Base-by-base conservation (phyloP, 1,140 invertebrate genomes). In the Apis laboriosa region DNA sequence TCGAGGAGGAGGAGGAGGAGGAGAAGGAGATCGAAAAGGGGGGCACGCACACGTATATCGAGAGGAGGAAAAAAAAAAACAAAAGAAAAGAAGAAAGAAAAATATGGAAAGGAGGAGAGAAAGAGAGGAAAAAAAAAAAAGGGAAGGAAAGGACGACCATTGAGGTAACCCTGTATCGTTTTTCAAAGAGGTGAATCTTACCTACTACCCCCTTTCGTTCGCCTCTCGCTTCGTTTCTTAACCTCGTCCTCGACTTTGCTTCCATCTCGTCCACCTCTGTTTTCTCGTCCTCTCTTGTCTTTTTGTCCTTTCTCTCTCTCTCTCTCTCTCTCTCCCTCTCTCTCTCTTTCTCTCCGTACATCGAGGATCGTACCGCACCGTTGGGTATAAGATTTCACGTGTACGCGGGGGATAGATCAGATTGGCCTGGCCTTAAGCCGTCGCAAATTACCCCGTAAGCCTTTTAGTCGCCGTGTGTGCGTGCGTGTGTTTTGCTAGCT, bases 361-460 rank as follows among this genome's bases (percentile, higher is more conserved):
- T 43, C 84, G 83, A 89, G 82, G 75, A 90, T 85, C 78, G 85
- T 85, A 87, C 66, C 77, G 72, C 74, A 76, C 80, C 58, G 81
- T 70, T 53, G 71, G 87, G 90, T 93, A 91, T 92, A 93, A 92
- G 89, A 93, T 93, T 93, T 93, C 92, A 92, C 87, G 86, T 86
- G 83, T 88, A 90, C 84, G 78, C 88, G 86, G 79, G 86, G 83
- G 84, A 90, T 88, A 86, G 91, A 92, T 92, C 90, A 91, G 91
- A 92, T 92, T 92, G 92, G 91, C 83, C 89, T 82, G 87, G 90
- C 89, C 88, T 91, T 93, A 93, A 94, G 90, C 92, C 92, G 90
- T 88, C 87, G 90, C 90, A 92, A 91, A 92, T 93, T 92, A 91
- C 90, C 90, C 88, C 88, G 89, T 93, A 93, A 93, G 93, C 92